A percentile compares a stretch with the other conserved stretches of the same genome.
phyloP scores from a whole-genome alignment of 2,888 invertebrate species.

The Philhelius pedissequus region DNA sequence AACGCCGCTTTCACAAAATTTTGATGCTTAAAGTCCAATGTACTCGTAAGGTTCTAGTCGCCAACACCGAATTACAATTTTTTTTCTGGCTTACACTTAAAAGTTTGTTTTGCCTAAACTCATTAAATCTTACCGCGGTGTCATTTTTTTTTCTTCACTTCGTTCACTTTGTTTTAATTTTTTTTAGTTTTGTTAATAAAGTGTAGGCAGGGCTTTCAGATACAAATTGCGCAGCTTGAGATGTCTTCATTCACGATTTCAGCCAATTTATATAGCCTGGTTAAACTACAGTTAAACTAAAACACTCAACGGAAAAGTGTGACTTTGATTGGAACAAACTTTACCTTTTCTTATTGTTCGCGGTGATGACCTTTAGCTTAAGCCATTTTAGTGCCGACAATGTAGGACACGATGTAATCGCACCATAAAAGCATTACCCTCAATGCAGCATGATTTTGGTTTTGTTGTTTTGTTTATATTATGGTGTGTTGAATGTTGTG shows the following conservation, averaged over 20 bases:
- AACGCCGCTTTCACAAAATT: slow-evolving; percentile 1
- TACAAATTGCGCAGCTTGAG: neutral
- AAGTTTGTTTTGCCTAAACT: slow-evolving; percentile 56
- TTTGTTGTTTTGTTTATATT: neutral
- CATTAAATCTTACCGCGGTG: slow-evolving; percentile 33
- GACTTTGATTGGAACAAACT: slow-evolving; percentile 18
- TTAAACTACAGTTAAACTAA: neutral
- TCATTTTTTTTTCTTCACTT: neutral
- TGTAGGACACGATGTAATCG: slow-evolving; percentile 64
- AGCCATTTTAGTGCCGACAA: slow-evolving; percentile 37
- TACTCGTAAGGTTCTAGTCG: slow-evolving; percentile 6
- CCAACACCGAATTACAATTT: neutral
- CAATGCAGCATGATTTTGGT: slow-evolving; percentile 5
- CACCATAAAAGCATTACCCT: slow-evolving; percentile 37
- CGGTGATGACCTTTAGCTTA: slow-evolving; percentile 53
- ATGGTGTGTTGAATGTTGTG: neutral
- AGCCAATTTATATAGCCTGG: neutral
- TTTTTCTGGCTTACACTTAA: neutral
- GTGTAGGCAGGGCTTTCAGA: neutral
- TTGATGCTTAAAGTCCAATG: slow-evolving; percentile 11
- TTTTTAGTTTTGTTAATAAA: neutral
- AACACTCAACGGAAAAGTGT: slow-evolving; percentile 3
- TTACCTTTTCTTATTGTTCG: slow-evolving; percentile 5
- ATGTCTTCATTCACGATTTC: slow-evolving; percentile 51
- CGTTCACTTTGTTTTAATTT: slow-evolving; percentile 7